Percentiles rank a stretch among this genome's conserved stretches.
Conservation (phyloP, 2,797 vertebrate species). For the Allobates femoralis region DNA sequence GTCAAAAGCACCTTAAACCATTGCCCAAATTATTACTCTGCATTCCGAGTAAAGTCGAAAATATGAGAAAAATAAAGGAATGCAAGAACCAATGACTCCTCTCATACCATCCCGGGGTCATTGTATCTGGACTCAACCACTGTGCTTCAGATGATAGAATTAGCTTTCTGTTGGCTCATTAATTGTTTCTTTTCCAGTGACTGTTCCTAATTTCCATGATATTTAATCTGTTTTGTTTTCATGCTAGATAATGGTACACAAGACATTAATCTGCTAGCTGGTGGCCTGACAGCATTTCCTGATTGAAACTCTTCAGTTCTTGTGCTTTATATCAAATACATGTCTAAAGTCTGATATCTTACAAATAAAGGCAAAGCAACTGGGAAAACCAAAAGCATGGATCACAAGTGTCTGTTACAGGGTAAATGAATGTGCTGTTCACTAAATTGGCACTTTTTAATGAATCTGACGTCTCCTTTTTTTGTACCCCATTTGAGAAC, state of each 20-base stretch:
- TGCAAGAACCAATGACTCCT: neutral
- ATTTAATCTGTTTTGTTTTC: constrained; percentile 46
- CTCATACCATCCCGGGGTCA: neutral
- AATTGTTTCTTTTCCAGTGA: constrained; percentile 25
- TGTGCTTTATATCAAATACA: constrained; percentile 17
- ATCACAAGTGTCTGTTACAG: neutral
- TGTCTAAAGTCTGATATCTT: constrained; percentile 25
- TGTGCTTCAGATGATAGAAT: neutral
- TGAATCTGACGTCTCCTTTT: too few species aligned
- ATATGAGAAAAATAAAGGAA: neutral
- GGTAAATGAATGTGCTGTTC: neutral
- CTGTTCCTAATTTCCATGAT: constrained; percentile 45
- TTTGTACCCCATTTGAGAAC: too few species aligned
- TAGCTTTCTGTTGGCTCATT: constrained; percentile 10
- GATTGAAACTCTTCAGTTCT: neutral
- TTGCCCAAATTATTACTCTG: neutral
- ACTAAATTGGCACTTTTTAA: too few species aligned
- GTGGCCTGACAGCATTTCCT: neutral
- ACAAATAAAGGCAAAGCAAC: constrained; percentile 54
- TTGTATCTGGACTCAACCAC: constrained; percentile 18
- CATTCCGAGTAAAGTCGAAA: neutral
- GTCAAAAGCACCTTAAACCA: constrained; percentile 4
- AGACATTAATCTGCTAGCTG: constrained; percentile 28
- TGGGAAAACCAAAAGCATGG: neutral
- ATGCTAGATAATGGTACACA: constrained; percentile 19